Conservation (phyloP, 1,140 invertebrate species). For the Drosophila melanica region DNA sequence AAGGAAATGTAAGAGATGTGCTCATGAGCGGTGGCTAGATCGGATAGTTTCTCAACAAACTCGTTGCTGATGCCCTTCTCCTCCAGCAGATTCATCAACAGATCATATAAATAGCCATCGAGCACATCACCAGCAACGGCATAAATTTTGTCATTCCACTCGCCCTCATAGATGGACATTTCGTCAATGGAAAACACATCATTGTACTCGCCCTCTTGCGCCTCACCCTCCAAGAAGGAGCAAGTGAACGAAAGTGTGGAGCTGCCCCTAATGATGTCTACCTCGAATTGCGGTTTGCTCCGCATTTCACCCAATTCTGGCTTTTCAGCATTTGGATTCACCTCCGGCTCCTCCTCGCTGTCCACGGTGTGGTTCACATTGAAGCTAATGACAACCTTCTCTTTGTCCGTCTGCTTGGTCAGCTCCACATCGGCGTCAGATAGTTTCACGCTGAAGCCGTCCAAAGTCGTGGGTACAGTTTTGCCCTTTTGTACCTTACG, state of each 20-base stretch:
- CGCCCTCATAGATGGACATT: slow-evolving; percentile 92
- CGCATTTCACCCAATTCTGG: slow-evolving; percentile 91
- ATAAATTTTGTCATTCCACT: slow-evolving; percentile 93
- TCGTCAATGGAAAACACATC: slow-evolving; percentile 95
- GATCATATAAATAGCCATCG: slow-evolving; percentile 96
- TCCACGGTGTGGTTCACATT: slow-evolving; percentile 97
- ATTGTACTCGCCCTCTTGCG: slow-evolving; percentile 90
- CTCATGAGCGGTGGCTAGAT: slow-evolving; percentile 95
- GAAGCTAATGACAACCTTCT: slow-evolving; percentile 91
- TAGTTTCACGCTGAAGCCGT: slow-evolving; percentile 90
- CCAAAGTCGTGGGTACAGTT: slow-evolving; percentile 89
- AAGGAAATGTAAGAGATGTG: slow-evolving; percentile 94
- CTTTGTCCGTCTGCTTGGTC: slow-evolving; percentile 89
- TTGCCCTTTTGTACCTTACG: slow-evolving; percentile 91
- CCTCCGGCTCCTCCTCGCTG: slow-evolving; percentile 88
- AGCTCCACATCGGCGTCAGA: slow-evolving; percentile 92
- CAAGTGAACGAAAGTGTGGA: slow-evolving; percentile 92
- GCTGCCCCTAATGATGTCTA: slow-evolving; percentile 91
- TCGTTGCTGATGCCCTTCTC: slow-evolving; percentile 96
- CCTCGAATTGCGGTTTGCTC: slow-evolving; percentile 93
- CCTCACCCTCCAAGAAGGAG: slow-evolving; percentile 88
- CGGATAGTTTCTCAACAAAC: slow-evolving; percentile 93
- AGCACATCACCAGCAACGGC: slow-evolving; percentile 94
- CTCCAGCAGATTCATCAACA: slow-evolving; percentile 96
- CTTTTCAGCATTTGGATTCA: slow-evolving; percentile 87